Evolutionary conservation across 2,888 invertebrate species (phyloP).

Genomic region (Acanthoscelides obtectus): DNA sequence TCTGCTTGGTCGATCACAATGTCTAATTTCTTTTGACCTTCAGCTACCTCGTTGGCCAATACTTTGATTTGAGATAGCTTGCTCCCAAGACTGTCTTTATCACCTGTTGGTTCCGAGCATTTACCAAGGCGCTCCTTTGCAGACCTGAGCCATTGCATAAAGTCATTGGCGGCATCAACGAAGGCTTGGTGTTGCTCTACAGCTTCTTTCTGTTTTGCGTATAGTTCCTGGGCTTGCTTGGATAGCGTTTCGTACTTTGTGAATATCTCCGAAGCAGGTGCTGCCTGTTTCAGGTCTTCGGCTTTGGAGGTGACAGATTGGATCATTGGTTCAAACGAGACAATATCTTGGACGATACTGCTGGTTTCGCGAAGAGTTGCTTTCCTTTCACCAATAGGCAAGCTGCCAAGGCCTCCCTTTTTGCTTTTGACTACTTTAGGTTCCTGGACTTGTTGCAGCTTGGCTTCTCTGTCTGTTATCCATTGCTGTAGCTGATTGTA

Average conservation of each 20-base stretch:
- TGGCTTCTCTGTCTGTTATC: constrained; percentile 90
- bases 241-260: constrained; percentile 85
- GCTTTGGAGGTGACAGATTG: constrained; percentile 93
- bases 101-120: constrained; percentile 89
- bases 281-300: constrained; percentile 84
- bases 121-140: constrained; percentile 88
- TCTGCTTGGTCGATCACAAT: constrained; percentile 79
- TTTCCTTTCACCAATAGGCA: constrained; percentile 81
- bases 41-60: constrained; percentile 75
- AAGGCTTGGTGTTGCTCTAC: constrained; percentile 90
- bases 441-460: constrained; percentile 84
- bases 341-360: constrained; percentile 93
- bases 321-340: constrained; percentile 95
- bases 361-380: constrained; percentile 86
- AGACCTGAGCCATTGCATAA: constrained; percentile 85
- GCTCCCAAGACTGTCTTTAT: constrained; percentile 81
- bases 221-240: constrained; percentile 85
- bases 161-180: constrained; percentile 87
- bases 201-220: constrained; percentile 83
- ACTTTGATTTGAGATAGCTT: constrained; percentile 84
- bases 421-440: constrained; percentile 76
- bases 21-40: constrained; percentile 79
- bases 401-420: constrained; percentile 72
- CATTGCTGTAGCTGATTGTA: constrained; percentile 90
- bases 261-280: constrained; percentile 87